Evolutionary conservation across 2,888 invertebrate species (phyloP).

Genomic region (Amphipoea oculea): DNA sequence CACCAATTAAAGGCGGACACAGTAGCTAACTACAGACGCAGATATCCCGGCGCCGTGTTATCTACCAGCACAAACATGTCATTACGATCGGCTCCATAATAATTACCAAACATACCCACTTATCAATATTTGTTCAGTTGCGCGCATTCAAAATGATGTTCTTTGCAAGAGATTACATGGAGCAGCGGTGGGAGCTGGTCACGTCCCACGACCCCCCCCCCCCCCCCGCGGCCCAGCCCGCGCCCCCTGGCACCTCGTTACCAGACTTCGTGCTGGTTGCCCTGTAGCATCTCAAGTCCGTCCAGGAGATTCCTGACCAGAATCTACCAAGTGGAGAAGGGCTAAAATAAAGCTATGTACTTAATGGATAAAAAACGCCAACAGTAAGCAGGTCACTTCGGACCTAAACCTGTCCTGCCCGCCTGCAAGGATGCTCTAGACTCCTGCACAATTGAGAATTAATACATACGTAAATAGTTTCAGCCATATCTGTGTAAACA

Average conservation of each 20-base stretch:
- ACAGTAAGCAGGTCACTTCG: neutral
- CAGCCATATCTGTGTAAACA: neutral
- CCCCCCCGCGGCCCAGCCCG: neutral
- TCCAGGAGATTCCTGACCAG: neutral
- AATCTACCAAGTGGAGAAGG: neutral
- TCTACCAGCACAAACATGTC: constrained; percentile 18
- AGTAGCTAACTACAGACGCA: neutral
- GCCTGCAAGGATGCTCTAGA: too few species aligned
- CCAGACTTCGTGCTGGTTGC: neutral
- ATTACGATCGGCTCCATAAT: constrained; percentile 35
- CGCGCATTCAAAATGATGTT: neutral
- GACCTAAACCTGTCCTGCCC: neutral
- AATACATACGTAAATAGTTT: neutral
- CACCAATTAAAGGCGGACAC: neutral
- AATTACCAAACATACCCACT: constrained; percentile 29
- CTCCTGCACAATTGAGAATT: neutral
- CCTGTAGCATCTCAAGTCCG: neutral
- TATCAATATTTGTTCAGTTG: constrained; percentile 38
- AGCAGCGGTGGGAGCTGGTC: neutral
- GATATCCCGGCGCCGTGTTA: neutral
- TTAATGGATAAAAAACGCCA: neutral
- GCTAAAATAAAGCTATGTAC: neutral
- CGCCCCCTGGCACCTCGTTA: too few species aligned
- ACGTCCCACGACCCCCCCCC: neutral
- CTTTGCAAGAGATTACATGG: neutral